Percentiles rank a stretch among this genome's conserved stretches.
Conservation (phyloP, 2,113 vertebrate genomes). For the Prolemur simus region DNA sequence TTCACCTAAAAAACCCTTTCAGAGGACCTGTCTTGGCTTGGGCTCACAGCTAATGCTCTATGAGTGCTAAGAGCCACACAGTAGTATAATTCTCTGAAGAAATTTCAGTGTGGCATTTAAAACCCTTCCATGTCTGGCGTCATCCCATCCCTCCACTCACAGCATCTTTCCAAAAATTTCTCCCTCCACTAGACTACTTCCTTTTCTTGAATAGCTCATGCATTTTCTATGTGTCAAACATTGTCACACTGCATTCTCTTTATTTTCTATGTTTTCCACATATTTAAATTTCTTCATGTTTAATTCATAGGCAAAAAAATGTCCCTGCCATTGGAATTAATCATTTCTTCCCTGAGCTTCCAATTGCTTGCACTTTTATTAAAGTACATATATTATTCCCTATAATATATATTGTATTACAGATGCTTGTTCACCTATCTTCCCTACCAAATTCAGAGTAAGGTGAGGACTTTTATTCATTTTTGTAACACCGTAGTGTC, state of each 20-base stretch:
- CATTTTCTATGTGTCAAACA: neutral
- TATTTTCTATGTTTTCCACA: neutral
- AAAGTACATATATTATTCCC: neutral
- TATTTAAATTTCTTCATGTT: neutral
- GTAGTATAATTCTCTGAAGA: neutral
- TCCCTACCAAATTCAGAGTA: neutral
- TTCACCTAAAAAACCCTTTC: neutral
- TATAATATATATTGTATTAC: neutral
- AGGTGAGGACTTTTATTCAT: neutral
- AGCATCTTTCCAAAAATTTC: neutral
- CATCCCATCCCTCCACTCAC: neutral
- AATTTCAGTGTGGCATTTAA: neutral
- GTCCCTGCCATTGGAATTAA: neutral
- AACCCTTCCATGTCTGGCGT: neutral
- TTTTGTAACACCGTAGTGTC: neutral
- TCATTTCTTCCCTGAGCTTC: neutral
- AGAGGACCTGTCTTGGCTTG: neutral
- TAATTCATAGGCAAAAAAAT: neutral
- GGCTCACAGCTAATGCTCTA: neutral
- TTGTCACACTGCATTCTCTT: neutral
- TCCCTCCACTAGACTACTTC: neutral
- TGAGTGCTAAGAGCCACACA: neutral
- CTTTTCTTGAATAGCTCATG: neutral
- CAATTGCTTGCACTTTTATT: neutral
- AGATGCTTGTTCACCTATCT: neutral